Evolutionary conservation across 2,888 invertebrate genomes (phyloP), one percentile per base, ranked within the genome.

Genomic region (Nipponacmea schrenckii): DNA sequence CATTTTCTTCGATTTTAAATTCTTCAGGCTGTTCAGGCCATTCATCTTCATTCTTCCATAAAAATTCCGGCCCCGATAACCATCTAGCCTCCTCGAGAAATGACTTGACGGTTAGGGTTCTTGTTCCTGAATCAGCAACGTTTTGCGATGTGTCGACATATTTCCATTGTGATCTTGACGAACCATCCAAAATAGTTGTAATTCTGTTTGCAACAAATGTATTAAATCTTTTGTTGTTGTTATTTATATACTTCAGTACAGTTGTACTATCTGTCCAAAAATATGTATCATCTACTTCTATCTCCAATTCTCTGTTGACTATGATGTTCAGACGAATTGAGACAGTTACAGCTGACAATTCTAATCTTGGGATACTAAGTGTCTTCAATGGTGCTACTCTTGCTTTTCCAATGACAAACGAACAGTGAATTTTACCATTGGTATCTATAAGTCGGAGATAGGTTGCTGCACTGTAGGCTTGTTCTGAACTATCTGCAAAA

Each of bases 31-130:
- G 56, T 20, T 39, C 8, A 10, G 39, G 39, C 67, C 67, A 39
- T 39, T 39, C 10, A 39, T 7, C 44, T n/a, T 68, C 64, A 20
- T 15, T 8, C 17, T 64, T n/a, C 20, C 20, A 63, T 2, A 78
- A 66, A 64, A 78, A 77, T 26, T 69, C 69, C 17, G 75, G 78
- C 48, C 78, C 76, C 24, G 44, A n/a, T 39, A 65, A 62, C 74
- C 76, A 78, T 24, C 20, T 56, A n/a, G 56, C 27, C 7, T 48
- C 65, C 14, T 31, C 15, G 10, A 63, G 27, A 48, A 77, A 26
- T 20, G 69, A 64, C 1, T 71, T 64, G 10, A 68, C 72, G 26
- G 20, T 62, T 7, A 69, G 20, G 56, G 20, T 24, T 24, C 56
- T 56, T 56, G 56, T 8, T 3, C 70, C 73, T n/a, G 65, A 24